A percentile compares a stretch with the other conserved stretches of the same genome.
Conservation (phyloP, 1,140 invertebrate genomes). For the Contarinia nasturtii region DNA sequence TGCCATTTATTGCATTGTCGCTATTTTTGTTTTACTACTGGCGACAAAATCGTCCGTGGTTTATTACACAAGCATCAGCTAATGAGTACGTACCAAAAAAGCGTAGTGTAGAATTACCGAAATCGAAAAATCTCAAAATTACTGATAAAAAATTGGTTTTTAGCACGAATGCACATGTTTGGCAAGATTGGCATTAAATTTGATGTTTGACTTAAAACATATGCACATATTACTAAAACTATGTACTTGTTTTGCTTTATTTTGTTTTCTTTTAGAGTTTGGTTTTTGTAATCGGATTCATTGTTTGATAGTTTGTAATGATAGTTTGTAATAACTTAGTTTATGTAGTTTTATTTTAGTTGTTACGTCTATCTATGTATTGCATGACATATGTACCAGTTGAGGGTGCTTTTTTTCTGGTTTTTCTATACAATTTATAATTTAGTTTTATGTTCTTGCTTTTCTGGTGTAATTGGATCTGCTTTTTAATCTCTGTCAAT, state of each 20-base stretch:
- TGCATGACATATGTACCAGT: no score
- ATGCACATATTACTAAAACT: no score
- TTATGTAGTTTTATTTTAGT: no score
- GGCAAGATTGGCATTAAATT: conserved; percentile 8
- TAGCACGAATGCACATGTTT: conserved; percentile 45
- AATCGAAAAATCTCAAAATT: conserved; percentile 32
- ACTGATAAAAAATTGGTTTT: conserved; percentile 42
- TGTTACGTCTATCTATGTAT: no score
- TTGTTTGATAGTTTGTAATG: no score
- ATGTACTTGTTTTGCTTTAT: not conserved
- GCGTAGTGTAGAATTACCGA: not conserved
- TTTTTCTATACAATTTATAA: not conserved
- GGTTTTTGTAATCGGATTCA: not conserved
- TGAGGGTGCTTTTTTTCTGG: not conserved
- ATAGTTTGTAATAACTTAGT: no score
- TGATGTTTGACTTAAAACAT: not conserved
- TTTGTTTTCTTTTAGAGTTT: not conserved
- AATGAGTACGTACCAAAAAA: conserved; percentile 48
- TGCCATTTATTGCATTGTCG: conserved; percentile 44
- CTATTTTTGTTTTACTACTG: conserved; percentile 53
- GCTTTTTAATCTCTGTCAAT: no score
- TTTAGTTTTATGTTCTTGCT: not conserved
- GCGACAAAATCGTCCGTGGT: conserved; percentile 31
- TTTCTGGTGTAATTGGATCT: no score
- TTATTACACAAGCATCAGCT: conserved; percentile 41